Evolutionary conservation across 2,797 vertebrate genomes (phyloP).

Genomic region (Helostoma temminkii): DNA sequence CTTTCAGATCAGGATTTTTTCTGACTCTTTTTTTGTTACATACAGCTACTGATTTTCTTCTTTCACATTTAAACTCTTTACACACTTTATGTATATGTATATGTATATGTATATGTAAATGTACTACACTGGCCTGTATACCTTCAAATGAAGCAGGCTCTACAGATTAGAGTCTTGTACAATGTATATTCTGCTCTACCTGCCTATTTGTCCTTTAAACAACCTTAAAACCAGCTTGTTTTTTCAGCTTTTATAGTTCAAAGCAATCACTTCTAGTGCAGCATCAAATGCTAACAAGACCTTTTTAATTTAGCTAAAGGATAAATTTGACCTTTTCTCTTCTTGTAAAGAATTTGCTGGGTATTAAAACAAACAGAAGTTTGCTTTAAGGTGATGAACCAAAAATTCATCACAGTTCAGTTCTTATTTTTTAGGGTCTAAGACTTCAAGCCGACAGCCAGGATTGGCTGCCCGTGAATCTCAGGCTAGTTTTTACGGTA

Average conservation of each 20-base stretch:
- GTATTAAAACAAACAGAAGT: not conserved
- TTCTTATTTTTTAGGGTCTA: not conserved
- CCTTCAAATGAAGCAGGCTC: constrained; percentile 11
- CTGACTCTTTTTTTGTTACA: not conserved
- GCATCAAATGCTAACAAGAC: constrained; percentile 27
- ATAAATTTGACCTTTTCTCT: constrained; percentile 4
- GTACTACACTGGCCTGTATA: not conserved
- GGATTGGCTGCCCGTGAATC: too few relatives aligned
- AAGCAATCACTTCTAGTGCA: not conserved
- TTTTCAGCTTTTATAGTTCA: not conserved
- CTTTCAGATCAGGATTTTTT: not conserved
- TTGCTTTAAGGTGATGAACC: not conserved
- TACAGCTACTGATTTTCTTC: not conserved
- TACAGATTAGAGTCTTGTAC: not conserved
- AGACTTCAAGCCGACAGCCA: too few relatives aligned
- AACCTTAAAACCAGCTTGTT: too few relatives aligned
- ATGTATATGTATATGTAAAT: too few relatives aligned
- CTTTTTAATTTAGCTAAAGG: constrained; percentile 5
- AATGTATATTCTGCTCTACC: not conserved
- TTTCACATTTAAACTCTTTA: not conserved
- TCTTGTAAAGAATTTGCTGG: constrained; percentile 5
- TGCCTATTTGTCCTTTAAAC: too few relatives aligned
- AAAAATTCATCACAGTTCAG: not conserved
- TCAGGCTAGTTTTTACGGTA: too few relatives aligned
- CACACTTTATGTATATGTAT: constrained; percentile 2